Evolutionary conservation across 2,888 invertebrate species (phyloP), one percentile per base, ranked within the genome.

Genomic region (Melanargia galathea): DNA sequence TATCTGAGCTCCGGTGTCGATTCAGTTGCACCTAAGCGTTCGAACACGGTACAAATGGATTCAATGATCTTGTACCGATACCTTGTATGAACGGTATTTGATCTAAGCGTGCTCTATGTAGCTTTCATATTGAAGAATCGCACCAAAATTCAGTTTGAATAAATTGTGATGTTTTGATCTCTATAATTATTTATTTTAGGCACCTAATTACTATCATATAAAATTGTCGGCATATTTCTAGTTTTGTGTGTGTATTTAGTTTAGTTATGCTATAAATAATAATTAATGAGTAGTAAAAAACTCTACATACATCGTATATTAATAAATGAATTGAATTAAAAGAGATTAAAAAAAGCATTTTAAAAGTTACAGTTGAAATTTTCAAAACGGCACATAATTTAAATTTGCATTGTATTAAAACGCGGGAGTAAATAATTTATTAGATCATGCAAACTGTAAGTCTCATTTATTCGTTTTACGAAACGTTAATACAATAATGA

Each of bases 21-120:
- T 70, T 68, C 65, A 65, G 60, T 69, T 62, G 68, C 66, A 70
- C 65, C 71, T 71, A 67, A 68, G 63, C 70, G 68, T 70, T 63
- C 61, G 66, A 66, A 71, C 64, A 69, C 64, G 67, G 65, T 69
- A 66, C 69, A 68, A 70, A 71, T 70, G 67, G 68, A 68, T 70
- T 69, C 70, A 65, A 67, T 71, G 69, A 68, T 70, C 64, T 65
- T 64, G 67, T 67, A 66, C 64, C 46, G 66, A 68, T 66, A 70
- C 65, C 64, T 49, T 63, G 64, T 65, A 67, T 67, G 69, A 63
- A 61, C 61, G 65, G 52, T 62, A 70, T 65, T 70, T 65, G 65
- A 70, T 72, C 66, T 66, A 60, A 59, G 62, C 57, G 61, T 61
- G 52, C 60, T 66, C 55, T 68, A 66, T 54, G 30, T 57, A 60